Conservation (phyloP, 2,888 invertebrate genomes). For the Rambutsinella grinnellia region DNA sequence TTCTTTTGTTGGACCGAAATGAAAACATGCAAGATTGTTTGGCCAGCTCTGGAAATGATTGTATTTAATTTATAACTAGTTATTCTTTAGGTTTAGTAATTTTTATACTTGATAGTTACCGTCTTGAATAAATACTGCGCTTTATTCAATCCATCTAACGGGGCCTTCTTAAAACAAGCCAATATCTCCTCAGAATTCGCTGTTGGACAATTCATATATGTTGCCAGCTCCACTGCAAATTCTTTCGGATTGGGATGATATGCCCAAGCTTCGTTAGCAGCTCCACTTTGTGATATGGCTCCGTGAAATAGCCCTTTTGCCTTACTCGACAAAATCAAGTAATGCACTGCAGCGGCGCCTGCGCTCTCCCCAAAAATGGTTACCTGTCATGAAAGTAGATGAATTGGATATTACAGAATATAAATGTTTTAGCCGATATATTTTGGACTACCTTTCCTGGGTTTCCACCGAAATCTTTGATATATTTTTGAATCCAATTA, state of each 20-base stretch:
- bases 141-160: not conserved
- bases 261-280: conserved; percentile 17
- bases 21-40: not conserved
- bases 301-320: conserved; percentile 30
- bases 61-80: not conserved
- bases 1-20: not conserved
- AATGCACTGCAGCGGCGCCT: conserved; percentile 28
- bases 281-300: conserved; percentile 32
- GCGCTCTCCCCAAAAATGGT: not conserved
- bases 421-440: too few relatives aligned
- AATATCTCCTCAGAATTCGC: conserved; percentile 16
- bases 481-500: conserved; percentile 8
- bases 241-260: conserved; percentile 13
- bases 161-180: conserved; percentile 3
- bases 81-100: not conserved
- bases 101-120: not conserved
- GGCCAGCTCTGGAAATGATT: conserved; percentile 4
- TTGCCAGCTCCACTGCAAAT: conserved; percentile 12
- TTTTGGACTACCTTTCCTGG: not conserved
- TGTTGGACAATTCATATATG: conserved; percentile 1
- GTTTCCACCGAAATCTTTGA: conserved; percentile 13
- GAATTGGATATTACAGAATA: too few relatives aligned
- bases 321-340: conserved; percentile 10
- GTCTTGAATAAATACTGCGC: conserved; percentile 9
- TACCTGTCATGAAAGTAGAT: too few relatives aligned